phyloP scores from a whole-genome alignment of 2,113 vertebrate genomes.

The Elephantulus edwardii region DNA sequence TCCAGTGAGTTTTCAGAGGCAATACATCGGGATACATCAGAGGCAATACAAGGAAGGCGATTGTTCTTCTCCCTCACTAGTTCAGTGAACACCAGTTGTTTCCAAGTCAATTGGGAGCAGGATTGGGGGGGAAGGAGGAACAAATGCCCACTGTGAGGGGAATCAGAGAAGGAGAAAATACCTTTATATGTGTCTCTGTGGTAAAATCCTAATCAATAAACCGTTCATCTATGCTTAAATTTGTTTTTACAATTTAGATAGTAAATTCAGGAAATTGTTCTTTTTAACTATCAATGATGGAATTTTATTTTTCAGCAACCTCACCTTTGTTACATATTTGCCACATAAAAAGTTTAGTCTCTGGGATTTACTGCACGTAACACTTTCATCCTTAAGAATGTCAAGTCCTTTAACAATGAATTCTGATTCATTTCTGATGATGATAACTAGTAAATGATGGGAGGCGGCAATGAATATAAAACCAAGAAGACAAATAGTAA shows the following conservation, averaged over 20 bases:
- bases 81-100: not conserved
- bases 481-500: not conserved
- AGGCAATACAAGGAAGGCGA: too few relatives aligned
- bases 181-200: not conserved
- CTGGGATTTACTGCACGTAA: not conserved
- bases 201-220: not conserved
- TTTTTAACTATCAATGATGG: not conserved
- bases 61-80: too few relatives aligned
- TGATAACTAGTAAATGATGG: slow-evolving; percentile 37
- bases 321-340: not conserved
- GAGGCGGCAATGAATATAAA: slow-evolving; percentile 9
- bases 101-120: not conserved
- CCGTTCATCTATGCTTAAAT: not conserved
- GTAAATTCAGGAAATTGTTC: not conserved
- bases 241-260: not conserved
- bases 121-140: not conserved
- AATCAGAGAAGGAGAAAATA: not conserved
- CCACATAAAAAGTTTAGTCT: not conserved
- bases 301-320: not conserved
- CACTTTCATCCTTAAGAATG: not conserved
- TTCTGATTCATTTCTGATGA: not conserved
- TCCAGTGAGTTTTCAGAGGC: too few relatives aligned
- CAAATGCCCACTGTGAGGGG: too few relatives aligned
- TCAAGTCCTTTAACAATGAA: not conserved
- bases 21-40: too few relatives aligned